Conservation (phyloP, 2,888 invertebrate genomes). For the Polyommatus icarus region DNA sequence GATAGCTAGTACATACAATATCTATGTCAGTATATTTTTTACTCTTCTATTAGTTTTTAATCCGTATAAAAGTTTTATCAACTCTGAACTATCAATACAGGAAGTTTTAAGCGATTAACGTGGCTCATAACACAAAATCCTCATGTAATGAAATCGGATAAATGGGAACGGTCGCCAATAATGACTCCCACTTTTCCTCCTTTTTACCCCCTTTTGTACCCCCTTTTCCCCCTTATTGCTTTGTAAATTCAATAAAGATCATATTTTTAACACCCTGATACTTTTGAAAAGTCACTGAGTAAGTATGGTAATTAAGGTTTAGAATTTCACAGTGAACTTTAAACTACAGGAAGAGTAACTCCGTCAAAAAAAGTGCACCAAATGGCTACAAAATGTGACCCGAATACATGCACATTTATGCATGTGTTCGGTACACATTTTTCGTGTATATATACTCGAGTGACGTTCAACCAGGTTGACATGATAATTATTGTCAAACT, state of each 20-base stretch:
- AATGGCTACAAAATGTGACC: too few relatives aligned
- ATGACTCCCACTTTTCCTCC: neutral
- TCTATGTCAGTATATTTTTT: neutral
- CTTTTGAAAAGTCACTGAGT: neutral
- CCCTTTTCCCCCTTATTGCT: neutral
- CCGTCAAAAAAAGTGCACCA: too few relatives aligned
- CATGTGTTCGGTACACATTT: too few relatives aligned
- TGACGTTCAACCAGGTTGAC: too few relatives aligned
- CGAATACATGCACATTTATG: too few relatives aligned
- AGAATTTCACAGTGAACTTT: too few relatives aligned
- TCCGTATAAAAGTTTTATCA: neutral
- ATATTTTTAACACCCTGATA: neutral
- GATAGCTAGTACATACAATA: neutral
- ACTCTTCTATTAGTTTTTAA: neutral
- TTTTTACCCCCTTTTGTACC: neutral
- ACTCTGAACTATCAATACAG: neutral
- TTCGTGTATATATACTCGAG: too few relatives aligned
- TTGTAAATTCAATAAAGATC: constrained; percentile 18
- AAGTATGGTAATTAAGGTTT: neutral
- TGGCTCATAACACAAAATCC: neutral
- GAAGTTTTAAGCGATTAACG: constrained; percentile 8
- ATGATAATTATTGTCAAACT: too few relatives aligned
- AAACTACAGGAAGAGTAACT: too few relatives aligned
- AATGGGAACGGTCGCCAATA: constrained; percentile 22
- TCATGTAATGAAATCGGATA: neutral